phyloP scores from a whole-genome alignment of 2,113 vertebrate species.

The Ciconia stormi region DNA sequence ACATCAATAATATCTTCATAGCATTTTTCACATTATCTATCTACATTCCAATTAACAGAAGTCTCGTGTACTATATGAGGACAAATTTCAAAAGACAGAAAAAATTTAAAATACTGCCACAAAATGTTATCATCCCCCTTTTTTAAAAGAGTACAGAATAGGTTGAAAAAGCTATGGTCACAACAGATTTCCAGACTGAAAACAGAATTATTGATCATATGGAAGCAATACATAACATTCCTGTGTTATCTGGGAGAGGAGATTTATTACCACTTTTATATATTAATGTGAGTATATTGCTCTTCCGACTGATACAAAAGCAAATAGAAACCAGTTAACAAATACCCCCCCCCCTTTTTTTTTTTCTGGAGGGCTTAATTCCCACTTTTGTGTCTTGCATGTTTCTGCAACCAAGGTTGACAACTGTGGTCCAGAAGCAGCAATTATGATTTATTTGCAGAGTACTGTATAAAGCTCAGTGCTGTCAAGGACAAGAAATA shows the following conservation, averaged over 20 bases:
- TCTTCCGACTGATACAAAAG: neutral
- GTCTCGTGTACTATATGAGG: neutral
- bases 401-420: neutral
- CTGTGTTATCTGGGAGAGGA: neutral
- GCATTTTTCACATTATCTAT: neutral
- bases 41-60: neutral
- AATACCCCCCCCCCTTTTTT: neutral
- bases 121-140: neutral
- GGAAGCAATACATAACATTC: neutral
- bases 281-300: neutral
- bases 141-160: neutral
- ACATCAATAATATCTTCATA: neutral
- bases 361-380: neutral
- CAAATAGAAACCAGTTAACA: neutral
- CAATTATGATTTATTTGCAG: slow-evolving; percentile 7
- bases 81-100: neutral
- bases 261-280: neutral
- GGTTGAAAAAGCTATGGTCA: neutral
- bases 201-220: neutral
- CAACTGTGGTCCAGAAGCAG: neutral
- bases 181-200: neutral
- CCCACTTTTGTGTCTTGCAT: neutral
- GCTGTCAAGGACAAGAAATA: slow-evolving; percentile 29
- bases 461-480: neutral
- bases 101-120: neutral